phyloP scores from a whole-genome alignment of 2,113 vertebrate species.

The Alexandromys fortis region DNA sequence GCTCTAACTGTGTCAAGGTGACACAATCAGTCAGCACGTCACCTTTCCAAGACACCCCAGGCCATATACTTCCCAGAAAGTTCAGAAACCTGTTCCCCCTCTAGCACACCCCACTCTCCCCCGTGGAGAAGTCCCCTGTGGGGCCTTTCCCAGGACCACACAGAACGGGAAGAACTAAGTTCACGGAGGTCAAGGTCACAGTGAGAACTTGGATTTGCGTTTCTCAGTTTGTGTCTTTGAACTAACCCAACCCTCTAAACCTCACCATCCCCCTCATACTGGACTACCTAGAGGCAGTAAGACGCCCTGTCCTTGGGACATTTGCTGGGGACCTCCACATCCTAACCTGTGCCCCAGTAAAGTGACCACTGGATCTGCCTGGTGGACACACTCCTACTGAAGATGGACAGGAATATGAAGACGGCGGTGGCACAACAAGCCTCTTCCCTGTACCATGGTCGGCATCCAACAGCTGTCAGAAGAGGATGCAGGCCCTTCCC shows the following conservation, averaged over 20 bases:
- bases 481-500: accelerated
- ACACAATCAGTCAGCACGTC: neutral
- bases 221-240: neutral
- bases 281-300: neutral
- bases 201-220: too few species aligned
- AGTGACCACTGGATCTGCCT: neutral
- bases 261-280: neutral
- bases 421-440: neutral
- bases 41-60: neutral
- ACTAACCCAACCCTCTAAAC: neutral
- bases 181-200: accelerated
- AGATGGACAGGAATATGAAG: neutral
- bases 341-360: accelerated
- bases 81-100: neutral
- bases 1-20: neutral
- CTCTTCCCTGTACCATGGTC: neutral
- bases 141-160: accelerated
- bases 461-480: neutral
- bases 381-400: neutral
- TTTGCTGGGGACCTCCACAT: neutral
- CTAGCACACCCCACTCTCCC: neutral
- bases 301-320: neutral
- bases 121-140: neutral
- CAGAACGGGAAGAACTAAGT: too few species aligned
- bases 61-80: neutral